Base-by-base conservation (phyloP, 1,140 invertebrate genomes). In the Drosophila pachea region DNA sequence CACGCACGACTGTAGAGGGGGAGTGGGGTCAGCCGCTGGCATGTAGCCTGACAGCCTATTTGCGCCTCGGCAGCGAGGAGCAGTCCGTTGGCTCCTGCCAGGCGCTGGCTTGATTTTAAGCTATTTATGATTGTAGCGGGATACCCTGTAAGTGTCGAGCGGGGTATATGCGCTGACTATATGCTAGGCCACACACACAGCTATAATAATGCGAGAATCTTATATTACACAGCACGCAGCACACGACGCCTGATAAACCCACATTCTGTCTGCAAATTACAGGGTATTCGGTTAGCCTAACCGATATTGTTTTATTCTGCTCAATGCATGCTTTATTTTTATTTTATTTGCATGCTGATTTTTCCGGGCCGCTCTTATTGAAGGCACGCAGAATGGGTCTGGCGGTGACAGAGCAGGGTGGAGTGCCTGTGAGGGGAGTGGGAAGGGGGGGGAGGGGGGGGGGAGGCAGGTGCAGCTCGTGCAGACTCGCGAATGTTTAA, bases 341-440 rank as follows among this genome's bases (percentile, higher is more conserved):
- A 84, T 84, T 86, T 86, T 86, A 86, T 86, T 77, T 86, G 78
- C 71, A 75, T 86, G 76, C 81, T 78, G 81, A 86, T 81, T 81
- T 66, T 81, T 77, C 71, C 74, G 76, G 60, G 59, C 63, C 76
- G 35, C 81, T 22, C 22, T 22, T 22, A 22, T 22, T 22, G 22
- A 22, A 22, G 22, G 22, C 22, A 22, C 22, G 22, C 22, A 22
- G 22, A 22, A 22, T 3, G 22, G 22, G 22, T 22, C 22, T 22
- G 22, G 22, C 22, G 22, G 22, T 22, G 22, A 22, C 22, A 22
- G 22, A 3, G 22, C 22, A 45, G n/a, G n/a, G n/a, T n/a, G n/a
- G n/a, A n/a, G n/a, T n/a, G n/a, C n/a, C n/a, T n/a, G n/a, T n/a
- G n/a, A n/a, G n/a, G n/a, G n/a, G n/a, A n/a, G n/a, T n/a, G n/a